Evolutionary conservation across 2,888 invertebrate species (phyloP), one percentile per base, ranked within the genome.

Genomic region (Lepidochitona cinerea): DNA sequence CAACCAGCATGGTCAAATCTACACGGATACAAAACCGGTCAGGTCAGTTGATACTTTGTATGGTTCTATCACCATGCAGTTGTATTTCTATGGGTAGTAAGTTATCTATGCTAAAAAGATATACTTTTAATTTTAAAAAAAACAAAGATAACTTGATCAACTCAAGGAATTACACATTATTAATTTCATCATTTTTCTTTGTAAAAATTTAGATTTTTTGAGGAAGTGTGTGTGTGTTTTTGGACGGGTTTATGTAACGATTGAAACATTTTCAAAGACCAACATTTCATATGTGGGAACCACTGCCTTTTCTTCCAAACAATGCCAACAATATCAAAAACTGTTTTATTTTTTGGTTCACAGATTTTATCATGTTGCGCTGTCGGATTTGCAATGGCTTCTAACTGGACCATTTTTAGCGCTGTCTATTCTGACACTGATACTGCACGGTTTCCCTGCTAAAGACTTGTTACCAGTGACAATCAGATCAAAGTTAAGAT

Each of bases 301-400:
- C n/a, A n/a, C n/a, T n/a, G n/a, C n/a, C n/a, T n/a, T n/a, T n/a
- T n/a, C n/a, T n/a, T n/a, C n/a, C n/a, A n/a, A n/a, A n/a, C n/a
- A n/a, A n/a, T n/a, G n/a, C n/a, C n/a, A n/a, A n/a, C n/a, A n/a
- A n/a, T n/a, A n/a, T n/a, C n/a, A n/a, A n/a, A n/a, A n/a, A n/a
- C n/a, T n/a, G n/a, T n/a, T n/a, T n/a, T n/a, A n/a, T n/a, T n/a
- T 41, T 59, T 23, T 59, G 5, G 37, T 37, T 80, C 83, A 72
- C 81, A 86, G 86, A 73, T 87, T 88, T 73, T 85, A 88, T 75
- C 81, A 85, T 74, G 72, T 84, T 6, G 84, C 86, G 54, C 75
- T 87, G 66, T 83, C 83, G 74, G 88, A 87, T 76, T 79, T 88
- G 9, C 85, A 86, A 75, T 87, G 88, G 88, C 74, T 88, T 35